Conservation (phyloP, 2,888 invertebrate species). For the Sialis lutaria region DNA sequence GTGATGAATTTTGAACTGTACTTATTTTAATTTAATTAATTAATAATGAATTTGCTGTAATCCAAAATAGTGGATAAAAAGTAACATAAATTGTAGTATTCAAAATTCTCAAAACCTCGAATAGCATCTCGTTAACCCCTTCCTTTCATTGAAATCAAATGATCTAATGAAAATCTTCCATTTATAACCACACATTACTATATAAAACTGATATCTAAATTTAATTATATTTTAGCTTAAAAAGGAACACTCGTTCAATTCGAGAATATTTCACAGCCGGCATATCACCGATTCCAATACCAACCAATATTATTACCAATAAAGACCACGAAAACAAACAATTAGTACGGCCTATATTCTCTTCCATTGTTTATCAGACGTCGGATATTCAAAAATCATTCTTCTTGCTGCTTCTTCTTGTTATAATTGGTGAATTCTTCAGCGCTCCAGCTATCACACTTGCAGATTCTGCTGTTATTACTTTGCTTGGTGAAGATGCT, state of each 20-base stretch:
- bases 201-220: too few species aligned
- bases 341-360: slow-evolving; percentile 82
- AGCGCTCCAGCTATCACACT: slow-evolving; percentile 90
- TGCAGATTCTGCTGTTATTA: slow-evolving; percentile 83
- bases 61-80: too few species aligned
- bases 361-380: slow-evolving; percentile 79
- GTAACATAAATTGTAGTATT: too few species aligned
- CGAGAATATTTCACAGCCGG: slow-evolving; percentile 25
- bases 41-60: too few species aligned
- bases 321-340: slow-evolving; percentile 46
- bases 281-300: slow-evolving; percentile 56
- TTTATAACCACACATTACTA: too few species aligned
- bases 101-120: too few species aligned
- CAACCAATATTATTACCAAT: slow-evolving; percentile 55
- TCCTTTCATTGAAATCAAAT: too few species aligned
- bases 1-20: too few species aligned
- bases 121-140: too few species aligned
- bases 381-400: slow-evolving; percentile 91
- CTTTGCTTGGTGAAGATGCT: slow-evolving; percentile 73
- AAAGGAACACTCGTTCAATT: slow-evolving; percentile 26
- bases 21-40: too few species aligned
- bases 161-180: too few species aligned
- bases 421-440: slow-evolving; percentile 95
- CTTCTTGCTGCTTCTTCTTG: slow-evolving; percentile 78
- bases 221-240: slow-evolving; percentile 14